These are phyloP conservation scores for Scophthalmus maximus DNA, from an alignment of 2,113 vertebrate species.

Conservation along the genomic window DNA sequence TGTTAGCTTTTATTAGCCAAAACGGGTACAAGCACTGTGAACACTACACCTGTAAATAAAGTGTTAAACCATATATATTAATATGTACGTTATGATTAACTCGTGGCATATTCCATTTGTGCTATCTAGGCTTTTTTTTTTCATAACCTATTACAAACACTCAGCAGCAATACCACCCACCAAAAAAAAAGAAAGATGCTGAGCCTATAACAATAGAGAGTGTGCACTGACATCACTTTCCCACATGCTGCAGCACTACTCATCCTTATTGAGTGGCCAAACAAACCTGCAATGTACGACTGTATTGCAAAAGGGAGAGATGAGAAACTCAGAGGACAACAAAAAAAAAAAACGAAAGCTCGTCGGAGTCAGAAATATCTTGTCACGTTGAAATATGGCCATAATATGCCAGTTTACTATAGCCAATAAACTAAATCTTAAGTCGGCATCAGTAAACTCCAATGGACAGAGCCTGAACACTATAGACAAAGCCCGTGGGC, in stretches of 20 bases:
- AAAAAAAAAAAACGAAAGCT: no score
- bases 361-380: no score
- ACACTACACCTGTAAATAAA: conserved; percentile 14
- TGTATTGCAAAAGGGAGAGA: no score
- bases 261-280: neutral
- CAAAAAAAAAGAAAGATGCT: conserved; percentile 14
- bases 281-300: neutral
- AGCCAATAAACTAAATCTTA: no score
- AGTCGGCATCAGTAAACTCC: neutral
- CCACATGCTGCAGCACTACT: neutral
- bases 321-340: no score
- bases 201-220: neutral
- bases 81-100: conserved; percentile 2
- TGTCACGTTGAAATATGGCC: conserved; percentile 6
- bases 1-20: conserved; percentile 23
- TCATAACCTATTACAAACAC: neutral
- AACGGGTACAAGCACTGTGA: conserved; percentile 5
- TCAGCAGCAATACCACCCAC: neutral
- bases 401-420: neutral
- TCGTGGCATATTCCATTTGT: neutral
- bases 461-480: conserved; percentile 8
- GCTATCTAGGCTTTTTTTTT: neutral
- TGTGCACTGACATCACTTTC: neutral
- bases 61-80: conserved; percentile 9
- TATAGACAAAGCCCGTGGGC: neutral